A percentile compares a stretch with the other conserved stretches of the same genome.
Conservation (phyloP, 2,797 vertebrate species). For the Pogoniulus pusillus region DNA sequence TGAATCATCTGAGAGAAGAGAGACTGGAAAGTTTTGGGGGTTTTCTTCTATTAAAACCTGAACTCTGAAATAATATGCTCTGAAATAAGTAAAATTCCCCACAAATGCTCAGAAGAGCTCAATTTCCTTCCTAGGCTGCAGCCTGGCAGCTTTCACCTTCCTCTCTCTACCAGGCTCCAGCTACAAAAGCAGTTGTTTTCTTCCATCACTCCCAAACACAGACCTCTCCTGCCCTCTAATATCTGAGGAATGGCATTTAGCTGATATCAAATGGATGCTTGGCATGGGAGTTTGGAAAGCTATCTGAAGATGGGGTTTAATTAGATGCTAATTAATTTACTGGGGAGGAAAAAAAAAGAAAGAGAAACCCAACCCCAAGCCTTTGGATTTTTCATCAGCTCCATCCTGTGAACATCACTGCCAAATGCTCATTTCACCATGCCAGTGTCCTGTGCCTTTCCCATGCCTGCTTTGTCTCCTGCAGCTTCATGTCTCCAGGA, state of each 20-base stretch:
- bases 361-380: no score
- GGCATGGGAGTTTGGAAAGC: background rate
- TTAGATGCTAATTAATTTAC: conserved; percentile 13
- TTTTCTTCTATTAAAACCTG: background rate
- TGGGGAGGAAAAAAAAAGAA: background rate
- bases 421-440: conserved; percentile 1
- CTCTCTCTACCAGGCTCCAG: background rate
- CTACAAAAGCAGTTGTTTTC: background rate
- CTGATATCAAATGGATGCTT: background rate
- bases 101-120: background rate
- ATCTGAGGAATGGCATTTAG: background rate
- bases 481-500: background rate
- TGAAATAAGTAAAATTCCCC: background rate
- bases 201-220: background rate
- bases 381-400: background rate
- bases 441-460: background rate
- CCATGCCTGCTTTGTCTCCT: conserved; percentile 5
- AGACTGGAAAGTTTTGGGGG: background rate
- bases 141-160: background rate
- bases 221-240: background rate
- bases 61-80: background rate
- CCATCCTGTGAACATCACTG: background rate
- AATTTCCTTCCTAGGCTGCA: background rate
- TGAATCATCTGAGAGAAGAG: background rate
- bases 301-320: background rate